Conservation (phyloP, 2,797 vertebrate species). For the Hemitrygon akajei region DNA sequence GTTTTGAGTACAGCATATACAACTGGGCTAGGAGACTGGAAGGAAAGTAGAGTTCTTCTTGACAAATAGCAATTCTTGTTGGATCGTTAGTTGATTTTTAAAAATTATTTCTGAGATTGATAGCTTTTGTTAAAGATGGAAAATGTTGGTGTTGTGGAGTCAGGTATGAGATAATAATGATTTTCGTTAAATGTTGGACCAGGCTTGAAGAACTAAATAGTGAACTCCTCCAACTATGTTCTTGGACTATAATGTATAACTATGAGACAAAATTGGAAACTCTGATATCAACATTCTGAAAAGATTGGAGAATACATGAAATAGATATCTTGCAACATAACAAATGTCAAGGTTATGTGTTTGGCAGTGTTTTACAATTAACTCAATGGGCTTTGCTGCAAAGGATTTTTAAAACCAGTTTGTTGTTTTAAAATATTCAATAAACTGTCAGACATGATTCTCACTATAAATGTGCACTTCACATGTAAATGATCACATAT, state of each 20-base stretch:
- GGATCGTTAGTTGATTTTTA: too few species aligned
- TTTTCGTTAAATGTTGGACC: too few species aligned
- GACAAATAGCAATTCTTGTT: too few species aligned
- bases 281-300: neutral
- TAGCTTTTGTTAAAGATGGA: too few species aligned
- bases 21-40: neutral
- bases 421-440: neutral
- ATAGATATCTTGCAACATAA: neutral
- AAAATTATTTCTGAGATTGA: too few species aligned
- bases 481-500: neutral
- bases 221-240: too few species aligned
- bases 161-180: too few species aligned
- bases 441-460: neutral
- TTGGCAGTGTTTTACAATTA: neutral
- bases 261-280: neutral
- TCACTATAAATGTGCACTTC: neutral
- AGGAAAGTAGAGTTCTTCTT: too few species aligned
- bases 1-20: neutral
- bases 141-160: too few species aligned
- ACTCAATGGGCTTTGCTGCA: neutral
- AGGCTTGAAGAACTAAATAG: too few species aligned
- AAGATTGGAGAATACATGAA: neutral
- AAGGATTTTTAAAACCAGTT: neutral
- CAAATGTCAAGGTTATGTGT: neutral
- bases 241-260: neutral